Evolutionary conservation across 2,113 vertebrate species (phyloP).

Genomic region (Nanorana parkeri): DNA sequence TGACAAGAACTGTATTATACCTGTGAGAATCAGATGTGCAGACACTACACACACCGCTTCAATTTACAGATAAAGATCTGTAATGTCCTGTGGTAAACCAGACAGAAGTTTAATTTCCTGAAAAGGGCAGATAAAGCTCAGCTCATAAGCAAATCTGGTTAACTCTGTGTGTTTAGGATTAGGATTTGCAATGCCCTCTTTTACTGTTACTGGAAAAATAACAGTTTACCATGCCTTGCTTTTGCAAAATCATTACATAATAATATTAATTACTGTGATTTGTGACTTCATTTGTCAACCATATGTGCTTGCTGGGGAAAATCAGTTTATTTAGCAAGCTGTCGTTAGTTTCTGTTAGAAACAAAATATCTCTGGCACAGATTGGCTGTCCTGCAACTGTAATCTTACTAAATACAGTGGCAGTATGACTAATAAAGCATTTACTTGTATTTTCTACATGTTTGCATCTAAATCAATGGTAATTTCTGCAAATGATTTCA

Average conservation of each 20-base stretch:
- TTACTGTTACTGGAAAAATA: slow-evolving; percentile 32
- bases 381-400: too few relatives aligned
- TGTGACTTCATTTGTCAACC: slow-evolving; percentile 1
- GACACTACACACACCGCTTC: slow-evolving; percentile 43
- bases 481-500: too few relatives aligned
- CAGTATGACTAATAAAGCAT: too few relatives aligned
- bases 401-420: too few relatives aligned
- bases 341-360: background rate
- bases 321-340: background rate
- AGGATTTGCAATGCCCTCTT: slow-evolving; percentile 43
- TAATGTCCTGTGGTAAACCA: slow-evolving; percentile 56
- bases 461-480: too few relatives aligned
- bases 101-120: slow-evolving; percentile 58
- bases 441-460: too few relatives aligned
- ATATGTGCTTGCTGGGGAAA: background rate
- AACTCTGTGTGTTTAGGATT: slow-evolving; percentile 60
- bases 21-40: slow-evolving; percentile 27
- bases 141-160: slow-evolving; percentile 55
- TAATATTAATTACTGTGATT: slow-evolving; percentile 30
- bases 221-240: slow-evolving; percentile 22
- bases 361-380: too few relatives aligned
- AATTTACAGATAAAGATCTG: slow-evolving; percentile 55
- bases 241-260: slow-evolving; percentile 21
- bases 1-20: slow-evolving; percentile 55
- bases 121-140: slow-evolving; percentile 52